Base-by-base conservation (phyloP, 2,888 invertebrate genomes). In the Lypha dubia region DNA sequence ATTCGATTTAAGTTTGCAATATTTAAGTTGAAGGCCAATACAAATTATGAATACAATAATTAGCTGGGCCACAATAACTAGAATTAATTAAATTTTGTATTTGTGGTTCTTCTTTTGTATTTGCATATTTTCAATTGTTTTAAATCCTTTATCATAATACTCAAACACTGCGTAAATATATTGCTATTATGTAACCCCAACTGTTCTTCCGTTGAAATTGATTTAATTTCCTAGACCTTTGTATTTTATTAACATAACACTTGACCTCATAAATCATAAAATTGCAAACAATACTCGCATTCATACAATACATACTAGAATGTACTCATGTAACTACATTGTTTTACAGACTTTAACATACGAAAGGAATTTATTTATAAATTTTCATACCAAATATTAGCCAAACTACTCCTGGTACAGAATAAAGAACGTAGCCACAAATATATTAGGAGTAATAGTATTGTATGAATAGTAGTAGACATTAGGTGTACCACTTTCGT, bases 141-240 rank as follows among this genome's bases (percentile, higher is more conserved):
- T 15, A 67, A 76, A 79, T 17, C 79, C 62, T 75, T 81, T 62
- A 63, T 79, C 38, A 44, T 58, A 28, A 17, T 60, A 67, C 60
- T 79, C 22, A 53, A 73, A 65, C 73, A 49, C 67, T 74, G 11
- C 53, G 22, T 28, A 49, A 58, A 76, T 76, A 17, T 73, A 49
- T 77, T 60, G 71, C 44, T 58, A 82, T 82, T 62, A 79, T 79
- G 60, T 62, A 79, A 68, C 71, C 79, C 81, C 20, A 49, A 86
- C 88, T 58, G 88, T 73, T n/a, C 88, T 89, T 90, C 89, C 90
- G 89, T 89, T 89, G 86, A 90, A 89, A 89, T 88, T 90, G 89
- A 90, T 90, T 90, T 89, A 89, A 90, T 89, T 89, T 89, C 88
- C 88, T 74, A 84, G 84, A 84, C 77, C 84, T 88, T 79, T 73